These are phyloP conservation scores for Musca vetustissima DNA, from an alignment of 1,140 invertebrate genomes.

Conservation along the genomic window DNA sequence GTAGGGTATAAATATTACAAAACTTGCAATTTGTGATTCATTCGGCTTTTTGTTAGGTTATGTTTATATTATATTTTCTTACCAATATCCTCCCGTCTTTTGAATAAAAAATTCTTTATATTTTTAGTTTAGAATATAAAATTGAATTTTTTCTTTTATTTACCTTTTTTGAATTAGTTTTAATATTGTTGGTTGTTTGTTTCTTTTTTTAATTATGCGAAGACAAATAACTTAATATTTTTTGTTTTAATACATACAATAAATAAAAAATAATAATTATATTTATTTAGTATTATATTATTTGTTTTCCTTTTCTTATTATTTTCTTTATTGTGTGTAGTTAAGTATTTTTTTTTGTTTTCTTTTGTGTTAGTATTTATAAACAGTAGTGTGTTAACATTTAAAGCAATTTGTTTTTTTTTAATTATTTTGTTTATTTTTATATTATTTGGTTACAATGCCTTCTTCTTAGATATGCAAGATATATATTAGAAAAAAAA, in stretches of 20 bases:
- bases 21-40: no score
- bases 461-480: background rate
- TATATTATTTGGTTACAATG: no score
- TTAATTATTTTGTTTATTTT: background rate
- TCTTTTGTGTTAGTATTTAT: background rate
- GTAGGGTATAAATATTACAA: no score
- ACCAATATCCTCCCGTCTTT: no score
- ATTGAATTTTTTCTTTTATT: conserved; percentile 2
- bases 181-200: conserved; percentile 12
- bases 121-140: conserved; percentile 13
- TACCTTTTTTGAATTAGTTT: background rate
- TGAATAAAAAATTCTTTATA: background rate
- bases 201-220: conserved; percentile 1
- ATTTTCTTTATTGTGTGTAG: background rate
- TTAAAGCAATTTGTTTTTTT: conserved; percentile 15
- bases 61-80: no score
- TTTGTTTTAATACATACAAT: no score
- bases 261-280: no score
- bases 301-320: conserved; percentile 1
- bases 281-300: background rate
- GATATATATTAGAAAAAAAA: conserved; percentile 1
- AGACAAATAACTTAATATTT: conserved; percentile 15
- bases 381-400: conserved; percentile 15
- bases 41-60: no score
- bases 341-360: no score